These are phyloP conservation scores for Prenolepis imparis DNA, from an alignment of 2,888 invertebrate species.

Conservation along the genomic window DNA sequence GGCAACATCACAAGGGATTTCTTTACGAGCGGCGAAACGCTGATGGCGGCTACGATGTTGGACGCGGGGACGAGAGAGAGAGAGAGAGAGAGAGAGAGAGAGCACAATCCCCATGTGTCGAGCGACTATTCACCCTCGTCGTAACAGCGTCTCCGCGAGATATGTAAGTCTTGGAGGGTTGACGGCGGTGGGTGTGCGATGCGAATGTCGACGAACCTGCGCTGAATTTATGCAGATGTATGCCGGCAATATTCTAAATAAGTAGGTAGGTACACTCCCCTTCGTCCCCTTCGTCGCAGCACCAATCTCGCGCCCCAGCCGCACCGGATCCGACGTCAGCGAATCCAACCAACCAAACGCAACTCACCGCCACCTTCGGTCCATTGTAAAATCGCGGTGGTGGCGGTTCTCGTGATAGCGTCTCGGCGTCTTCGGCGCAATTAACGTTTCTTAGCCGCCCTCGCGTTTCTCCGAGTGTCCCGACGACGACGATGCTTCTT, in stretches of 20 bases:
- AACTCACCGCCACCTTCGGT: conserved; percentile 31
- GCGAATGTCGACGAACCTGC: conserved; percentile 83
- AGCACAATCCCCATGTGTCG: conserved; percentile 53
- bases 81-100: not conserved
- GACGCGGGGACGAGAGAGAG: not conserved
- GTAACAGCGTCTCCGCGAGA: conserved; percentile 75
- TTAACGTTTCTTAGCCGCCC: conserved; percentile 62
- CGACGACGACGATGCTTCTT: conserved; percentile 35
- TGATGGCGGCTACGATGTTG: conserved; percentile 34
- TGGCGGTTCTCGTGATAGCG: conserved; percentile 8
- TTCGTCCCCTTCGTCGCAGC: not conserved
- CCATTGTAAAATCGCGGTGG: conserved; percentile 42
- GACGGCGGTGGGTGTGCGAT: conserved; percentile 71
- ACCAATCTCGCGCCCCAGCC: not conserved
- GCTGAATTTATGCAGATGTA: conserved; percentile 86
- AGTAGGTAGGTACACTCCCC: conserved; percentile 81
- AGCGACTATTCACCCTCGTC: conserved; percentile 66
- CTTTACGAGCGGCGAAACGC: conserved; percentile 65
- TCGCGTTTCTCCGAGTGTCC: conserved; percentile 51
- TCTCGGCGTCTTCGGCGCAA: conserved; percentile 47
- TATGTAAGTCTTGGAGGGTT: conserved; percentile 74
- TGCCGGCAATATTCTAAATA: conserved; percentile 86
- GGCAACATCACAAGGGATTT: conserved; percentile 52
- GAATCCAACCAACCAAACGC: conserved; percentile 41
- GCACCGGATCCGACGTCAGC: conserved; percentile 12